These are phyloP conservation scores for Thereva nobilitata DNA, from an alignment of 2,888 invertebrate genomes.

Conservation along the genomic window DNA sequence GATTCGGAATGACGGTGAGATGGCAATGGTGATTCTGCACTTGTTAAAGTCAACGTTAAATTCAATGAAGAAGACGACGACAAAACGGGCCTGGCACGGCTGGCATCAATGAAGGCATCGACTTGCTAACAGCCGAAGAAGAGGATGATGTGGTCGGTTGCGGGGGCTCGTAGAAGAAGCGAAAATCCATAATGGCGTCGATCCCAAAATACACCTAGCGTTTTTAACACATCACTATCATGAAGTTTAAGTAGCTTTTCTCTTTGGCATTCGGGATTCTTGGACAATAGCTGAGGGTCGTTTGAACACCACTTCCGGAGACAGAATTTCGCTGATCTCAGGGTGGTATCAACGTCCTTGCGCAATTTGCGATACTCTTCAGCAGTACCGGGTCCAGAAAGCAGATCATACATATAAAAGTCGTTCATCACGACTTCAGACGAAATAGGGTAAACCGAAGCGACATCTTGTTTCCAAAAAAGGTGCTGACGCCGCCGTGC, in stretches of 20 bases:
- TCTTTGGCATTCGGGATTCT: neutral
- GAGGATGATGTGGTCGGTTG: neutral
- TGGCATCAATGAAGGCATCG: neutral
- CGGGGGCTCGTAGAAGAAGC: neutral
- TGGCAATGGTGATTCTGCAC: too few species aligned
- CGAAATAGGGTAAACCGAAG: constrained; percentile 11
- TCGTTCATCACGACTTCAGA: constrained; percentile 38
- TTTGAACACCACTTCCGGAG: constrained; percentile 43
- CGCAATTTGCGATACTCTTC: constrained; percentile 37
- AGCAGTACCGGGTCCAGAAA: constrained; percentile 38
- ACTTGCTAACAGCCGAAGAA: neutral
- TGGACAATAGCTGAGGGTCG: neutral
- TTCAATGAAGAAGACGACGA: too few species aligned
- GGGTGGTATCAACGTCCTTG: neutral
- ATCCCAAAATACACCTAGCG: constrained; percentile 30
- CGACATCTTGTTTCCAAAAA: constrained; percentile 16
- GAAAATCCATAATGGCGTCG: neutral
- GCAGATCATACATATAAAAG: constrained; percentile 44
- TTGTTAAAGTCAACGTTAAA: too few species aligned
- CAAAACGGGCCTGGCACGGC: too few species aligned
- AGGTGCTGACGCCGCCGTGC: constrained; percentile 19
- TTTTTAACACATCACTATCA: neutral
- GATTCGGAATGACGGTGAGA: too few species aligned
- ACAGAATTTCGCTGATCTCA: neutral
- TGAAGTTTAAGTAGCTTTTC: neutral